Evolutionary conservation across 2,797 vertebrate genomes (phyloP).

Genomic region (Xyrichtys novacula): DNA sequence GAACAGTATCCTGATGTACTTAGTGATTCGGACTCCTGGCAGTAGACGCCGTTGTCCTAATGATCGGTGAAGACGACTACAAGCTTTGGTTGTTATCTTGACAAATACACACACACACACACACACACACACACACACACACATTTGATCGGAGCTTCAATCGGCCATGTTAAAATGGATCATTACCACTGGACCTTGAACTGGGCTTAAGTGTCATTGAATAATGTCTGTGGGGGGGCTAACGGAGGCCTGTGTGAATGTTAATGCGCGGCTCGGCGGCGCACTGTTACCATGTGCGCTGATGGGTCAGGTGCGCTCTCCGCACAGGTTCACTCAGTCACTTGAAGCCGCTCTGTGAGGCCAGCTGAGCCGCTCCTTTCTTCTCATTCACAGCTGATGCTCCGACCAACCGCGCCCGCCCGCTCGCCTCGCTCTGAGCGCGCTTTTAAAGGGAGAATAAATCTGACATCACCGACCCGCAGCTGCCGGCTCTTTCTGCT

Average conservation of each 20-base stretch:
- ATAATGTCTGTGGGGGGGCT: slow-evolving; percentile 28
- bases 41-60: neutral
- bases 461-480: neutral
- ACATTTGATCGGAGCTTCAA: neutral
- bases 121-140: slow-evolving; percentile 5
- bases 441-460: neutral
- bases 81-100: slow-evolving; percentile 23
- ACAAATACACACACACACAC: slow-evolving; percentile 5
- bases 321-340: slow-evolving; percentile 49
- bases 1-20: no score
- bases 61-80: slow-evolving; percentile 2
- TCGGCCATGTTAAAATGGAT: slow-evolving; percentile 30
- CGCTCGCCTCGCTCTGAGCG: slow-evolving; percentile 17
- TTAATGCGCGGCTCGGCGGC: slow-evolving; percentile 12
- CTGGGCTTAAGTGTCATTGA: slow-evolving; percentile 43
- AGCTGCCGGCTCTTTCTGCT: neutral
- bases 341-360: slow-evolving; percentile 44
- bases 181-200: slow-evolving; percentile 26
- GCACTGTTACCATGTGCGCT: slow-evolving; percentile 13
- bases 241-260: slow-evolving; percentile 30
- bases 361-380: slow-evolving; percentile 67
- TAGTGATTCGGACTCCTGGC: no score
- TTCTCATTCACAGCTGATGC: slow-evolving; percentile 59
- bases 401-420: slow-evolving; percentile 35
- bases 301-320: slow-evolving; percentile 64